Conservation (phyloP, 2,113 vertebrate genomes). For the Pogona vitticeps region DNA sequence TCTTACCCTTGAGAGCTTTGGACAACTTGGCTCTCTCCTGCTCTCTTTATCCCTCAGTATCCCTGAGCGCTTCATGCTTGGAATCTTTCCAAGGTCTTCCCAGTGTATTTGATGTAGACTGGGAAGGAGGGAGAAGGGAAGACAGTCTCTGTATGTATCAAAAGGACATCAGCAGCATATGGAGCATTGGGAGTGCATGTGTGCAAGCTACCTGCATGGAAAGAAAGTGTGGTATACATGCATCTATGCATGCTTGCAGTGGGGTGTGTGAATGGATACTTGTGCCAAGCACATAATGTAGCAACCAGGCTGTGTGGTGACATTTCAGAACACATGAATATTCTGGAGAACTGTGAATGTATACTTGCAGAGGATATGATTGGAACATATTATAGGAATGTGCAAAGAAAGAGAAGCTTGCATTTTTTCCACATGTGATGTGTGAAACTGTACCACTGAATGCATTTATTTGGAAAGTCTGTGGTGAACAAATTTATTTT, state of each 20-base stretch:
- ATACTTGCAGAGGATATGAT: accelerated
- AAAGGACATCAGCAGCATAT: accelerated
- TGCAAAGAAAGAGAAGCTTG: neutral
- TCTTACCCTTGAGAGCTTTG: conserved; percentile 30
- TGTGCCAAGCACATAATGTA: conserved; percentile 13
- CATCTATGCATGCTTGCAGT: accelerated
- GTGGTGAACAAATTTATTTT: neutral
- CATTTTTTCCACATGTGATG: neutral
- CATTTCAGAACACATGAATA: accelerated
- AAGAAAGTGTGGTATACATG: neutral
- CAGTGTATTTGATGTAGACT: conserved; percentile 22
- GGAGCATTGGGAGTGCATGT: accelerated
- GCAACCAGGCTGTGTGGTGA: neutral
- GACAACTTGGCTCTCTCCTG: neutral
- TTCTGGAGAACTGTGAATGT: neutral
- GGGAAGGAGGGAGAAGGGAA: neutral
- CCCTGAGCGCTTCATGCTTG: conserved; percentile 35
- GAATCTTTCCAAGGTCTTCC: conserved; percentile 39
- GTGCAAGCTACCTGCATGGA: accelerated
- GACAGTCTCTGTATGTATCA: neutral
- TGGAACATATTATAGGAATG: accelerated
- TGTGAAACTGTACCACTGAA: neutral
- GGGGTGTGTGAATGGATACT: neutral
- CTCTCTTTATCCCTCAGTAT: conserved; percentile 37
- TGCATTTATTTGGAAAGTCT: accelerated